phyloP scores from a whole-genome alignment of 2,113 vertebrate species.

The Indicator maculatus region DNA sequence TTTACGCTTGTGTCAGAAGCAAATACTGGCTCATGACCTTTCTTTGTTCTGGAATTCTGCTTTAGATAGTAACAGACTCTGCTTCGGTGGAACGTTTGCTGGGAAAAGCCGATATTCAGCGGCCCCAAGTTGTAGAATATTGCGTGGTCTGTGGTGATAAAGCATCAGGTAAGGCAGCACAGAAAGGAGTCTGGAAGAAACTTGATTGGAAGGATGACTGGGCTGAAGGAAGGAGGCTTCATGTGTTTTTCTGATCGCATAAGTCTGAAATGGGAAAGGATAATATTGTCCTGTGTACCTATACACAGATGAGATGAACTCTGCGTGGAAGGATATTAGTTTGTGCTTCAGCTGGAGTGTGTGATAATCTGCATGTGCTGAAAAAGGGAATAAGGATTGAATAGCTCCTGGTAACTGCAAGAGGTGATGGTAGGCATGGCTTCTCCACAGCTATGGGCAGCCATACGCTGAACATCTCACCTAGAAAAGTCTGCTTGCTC shows the following conservation, averaged over 20 bases:
- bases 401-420: neutral
- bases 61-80: constrained; percentile 95
- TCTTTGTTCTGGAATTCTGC: constrained; percentile 32
- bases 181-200: neutral
- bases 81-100: constrained; percentile 93
- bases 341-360: neutral
- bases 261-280: neutral
- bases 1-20: neutral
- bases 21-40: neutral
- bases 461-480: neutral
- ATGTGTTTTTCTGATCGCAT: neutral
- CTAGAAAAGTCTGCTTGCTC: neutral
- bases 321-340: neutral
- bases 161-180: constrained; percentile 87
- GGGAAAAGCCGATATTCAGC: constrained; percentile 89
- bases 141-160: constrained; percentile 98
- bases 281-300: neutral
- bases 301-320: neutral
- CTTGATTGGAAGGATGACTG: neutral
- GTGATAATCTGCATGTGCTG: neutral
- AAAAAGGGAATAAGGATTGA: neutral
- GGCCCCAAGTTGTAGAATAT: constrained; percentile 93
- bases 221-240: neutral
- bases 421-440: neutral
- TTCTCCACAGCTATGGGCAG: neutral